Percentiles rank a stretch among this genome's conserved stretches.
These are phyloP conservation scores for Crotalus viridis DNA, from an alignment of 2,113 vertebrate genomes.

Conservation along the genomic window DNA sequence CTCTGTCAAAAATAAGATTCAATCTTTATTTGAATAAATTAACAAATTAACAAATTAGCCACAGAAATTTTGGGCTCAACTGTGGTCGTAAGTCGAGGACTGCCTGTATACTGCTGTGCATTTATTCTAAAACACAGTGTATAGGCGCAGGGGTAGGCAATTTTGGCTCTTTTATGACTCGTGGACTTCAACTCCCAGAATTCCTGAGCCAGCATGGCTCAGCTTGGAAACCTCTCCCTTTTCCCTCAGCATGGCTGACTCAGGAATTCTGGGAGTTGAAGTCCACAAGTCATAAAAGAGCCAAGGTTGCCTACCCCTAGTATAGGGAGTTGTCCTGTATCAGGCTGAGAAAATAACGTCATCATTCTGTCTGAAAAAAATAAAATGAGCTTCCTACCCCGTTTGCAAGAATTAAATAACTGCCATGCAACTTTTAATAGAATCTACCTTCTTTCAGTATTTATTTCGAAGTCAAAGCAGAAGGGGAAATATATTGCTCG, in stretches of 20 bases:
- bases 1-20: not conserved
- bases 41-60: not conserved
- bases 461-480: not conserved
- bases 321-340: not conserved
- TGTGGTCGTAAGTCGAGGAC: not conserved
- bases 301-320: too few species aligned
- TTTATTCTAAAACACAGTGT: not conserved
- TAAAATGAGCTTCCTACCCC: not conserved
- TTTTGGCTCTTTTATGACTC: too few species aligned
- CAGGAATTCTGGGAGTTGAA: too few species aligned
- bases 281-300: too few species aligned
- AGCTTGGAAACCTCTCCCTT: too few species aligned
- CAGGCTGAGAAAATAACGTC: not conserved
- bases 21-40: not conserved
- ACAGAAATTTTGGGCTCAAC: not conserved
- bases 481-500: not conserved
- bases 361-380: not conserved
- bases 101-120: not conserved
- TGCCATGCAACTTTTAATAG: conserved; percentile 60
- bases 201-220: too few species aligned
- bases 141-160: too few species aligned
- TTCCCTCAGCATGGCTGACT: too few species aligned
- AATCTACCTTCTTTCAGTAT: conserved; percentile 23
- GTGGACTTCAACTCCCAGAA: too few species aligned
- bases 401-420: conserved; percentile 58